These are phyloP conservation scores for Toxotes lorentzi DNA, from an alignment of 2,797 vertebrate species.

Conservation along the genomic window DNA sequence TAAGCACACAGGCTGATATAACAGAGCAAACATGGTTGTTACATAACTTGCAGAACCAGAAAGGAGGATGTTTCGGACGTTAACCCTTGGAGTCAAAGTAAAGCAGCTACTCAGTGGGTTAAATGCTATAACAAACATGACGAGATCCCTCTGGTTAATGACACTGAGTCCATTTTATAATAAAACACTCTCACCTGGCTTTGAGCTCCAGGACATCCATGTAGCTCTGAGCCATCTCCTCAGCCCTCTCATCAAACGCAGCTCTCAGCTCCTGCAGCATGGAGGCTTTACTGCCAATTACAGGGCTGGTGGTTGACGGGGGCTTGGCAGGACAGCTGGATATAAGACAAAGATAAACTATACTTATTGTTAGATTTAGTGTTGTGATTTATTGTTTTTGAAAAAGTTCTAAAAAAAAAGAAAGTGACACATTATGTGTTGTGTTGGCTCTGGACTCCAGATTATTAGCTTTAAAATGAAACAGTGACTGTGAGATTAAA, in stretches of 20 bases:
- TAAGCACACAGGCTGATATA: slow-evolving; percentile 7
- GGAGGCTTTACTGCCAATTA: slow-evolving; percentile 61
- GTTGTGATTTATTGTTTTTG: neutral
- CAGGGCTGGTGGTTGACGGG: slow-evolving; percentile 29
- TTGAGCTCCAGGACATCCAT: neutral
- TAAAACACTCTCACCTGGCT: neutral
- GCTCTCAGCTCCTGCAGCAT: slow-evolving; percentile 66
- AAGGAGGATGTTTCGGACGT: neutral
- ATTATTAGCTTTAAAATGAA: neutral
- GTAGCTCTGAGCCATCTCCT: slow-evolving; percentile 39
- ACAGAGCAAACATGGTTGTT: slow-evolving; percentile 14
- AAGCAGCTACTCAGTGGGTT: neutral
- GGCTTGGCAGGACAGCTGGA: slow-evolving; percentile 58
- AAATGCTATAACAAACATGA: neutral
- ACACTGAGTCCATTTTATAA: too few species aligned
- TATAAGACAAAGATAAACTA: neutral
- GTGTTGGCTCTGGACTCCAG: neutral
- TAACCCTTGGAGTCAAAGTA: neutral
- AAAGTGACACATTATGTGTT: neutral
- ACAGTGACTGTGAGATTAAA: neutral
- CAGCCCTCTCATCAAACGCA: slow-evolving; percentile 73
- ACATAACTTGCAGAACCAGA: neutral
- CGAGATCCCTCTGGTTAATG: too few species aligned
- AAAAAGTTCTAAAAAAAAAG: neutral
- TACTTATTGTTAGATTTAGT: neutral